phyloP scores from a whole-genome alignment of 2,113 vertebrate species.

The Apodemus sylvaticus region DNA sequence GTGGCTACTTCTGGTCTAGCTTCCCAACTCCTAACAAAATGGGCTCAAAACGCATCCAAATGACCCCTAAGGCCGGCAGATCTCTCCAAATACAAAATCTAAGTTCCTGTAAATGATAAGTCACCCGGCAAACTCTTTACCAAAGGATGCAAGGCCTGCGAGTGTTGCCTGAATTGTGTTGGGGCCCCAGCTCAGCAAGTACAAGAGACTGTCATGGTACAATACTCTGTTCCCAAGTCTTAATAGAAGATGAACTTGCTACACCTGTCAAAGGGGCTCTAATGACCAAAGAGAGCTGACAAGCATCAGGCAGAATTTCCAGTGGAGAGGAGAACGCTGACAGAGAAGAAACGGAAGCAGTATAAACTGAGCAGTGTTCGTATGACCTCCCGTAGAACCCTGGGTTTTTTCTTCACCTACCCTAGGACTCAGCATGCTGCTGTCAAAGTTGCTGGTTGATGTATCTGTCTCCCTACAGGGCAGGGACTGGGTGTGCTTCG shows the following conservation, averaged over 20 bases:
- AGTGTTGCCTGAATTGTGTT: not conserved
- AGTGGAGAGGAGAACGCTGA: not conserved
- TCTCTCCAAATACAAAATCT: not conserved
- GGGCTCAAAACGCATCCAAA: not conserved
- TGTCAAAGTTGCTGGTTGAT: not conserved
- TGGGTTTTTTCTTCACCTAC: not conserved
- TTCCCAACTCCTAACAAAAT: not conserved
- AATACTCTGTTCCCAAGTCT: not conserved
- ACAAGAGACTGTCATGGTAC: not conserved
- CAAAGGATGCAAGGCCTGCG: not conserved
- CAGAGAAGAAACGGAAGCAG: not conserved
- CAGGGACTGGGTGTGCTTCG: not conserved
- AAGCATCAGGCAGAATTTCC: conserved; percentile 4
- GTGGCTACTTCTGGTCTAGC: not conserved
- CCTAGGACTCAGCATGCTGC: not conserved
- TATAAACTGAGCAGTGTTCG: not conserved
- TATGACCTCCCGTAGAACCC: not conserved
- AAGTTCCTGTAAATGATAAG: not conserved
- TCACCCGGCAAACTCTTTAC: not conserved
- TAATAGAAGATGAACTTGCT: conserved; percentile 16
- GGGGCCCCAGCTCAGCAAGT: not conserved
- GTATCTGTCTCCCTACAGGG: not conserved
- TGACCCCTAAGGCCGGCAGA: not conserved
- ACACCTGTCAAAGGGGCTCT: not conserved
- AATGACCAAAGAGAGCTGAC: not conserved